Conservation (phyloP, 2,113 vertebrate genomes). For the Gorsachius goisagi region DNA sequence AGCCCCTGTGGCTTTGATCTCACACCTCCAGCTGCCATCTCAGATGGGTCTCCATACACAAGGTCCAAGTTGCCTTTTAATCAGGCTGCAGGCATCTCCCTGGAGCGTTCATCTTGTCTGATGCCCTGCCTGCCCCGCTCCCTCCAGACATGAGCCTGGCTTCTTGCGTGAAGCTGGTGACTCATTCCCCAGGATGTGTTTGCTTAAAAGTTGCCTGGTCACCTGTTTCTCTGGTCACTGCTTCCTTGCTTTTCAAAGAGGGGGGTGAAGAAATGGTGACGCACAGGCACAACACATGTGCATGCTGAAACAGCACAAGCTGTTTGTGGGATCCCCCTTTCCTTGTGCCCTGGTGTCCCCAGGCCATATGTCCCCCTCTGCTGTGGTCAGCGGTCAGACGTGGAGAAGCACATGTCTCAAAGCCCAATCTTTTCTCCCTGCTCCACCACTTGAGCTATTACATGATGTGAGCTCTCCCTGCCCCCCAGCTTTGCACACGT, state of each 20-base stretch:
- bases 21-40: neutral
- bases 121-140: neutral
- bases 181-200: neutral
- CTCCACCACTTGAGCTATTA: neutral
- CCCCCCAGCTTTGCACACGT: fast-evolving
- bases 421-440: neutral
- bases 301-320: neutral
- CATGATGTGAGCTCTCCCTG: neutral
- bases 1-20: neutral
- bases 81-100: neutral
- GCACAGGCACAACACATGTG: fast-evolving
- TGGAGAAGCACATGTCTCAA: neutral
- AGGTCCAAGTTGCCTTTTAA: neutral
- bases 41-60: neutral
- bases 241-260: neutral
- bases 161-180: neutral
- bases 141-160: neutral
- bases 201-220: neutral
- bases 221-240: neutral
- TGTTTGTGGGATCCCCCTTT: neutral
- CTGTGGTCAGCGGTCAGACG: neutral
- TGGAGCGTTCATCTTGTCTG: fast-evolving
- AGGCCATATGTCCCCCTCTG: fast-evolving
- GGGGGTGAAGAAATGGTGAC: neutral
- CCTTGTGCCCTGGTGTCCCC: neutral